Evolutionary conservation across 2,797 vertebrate genomes (phyloP).

Genomic region (Cryptoblepharus egeriae): DNA sequence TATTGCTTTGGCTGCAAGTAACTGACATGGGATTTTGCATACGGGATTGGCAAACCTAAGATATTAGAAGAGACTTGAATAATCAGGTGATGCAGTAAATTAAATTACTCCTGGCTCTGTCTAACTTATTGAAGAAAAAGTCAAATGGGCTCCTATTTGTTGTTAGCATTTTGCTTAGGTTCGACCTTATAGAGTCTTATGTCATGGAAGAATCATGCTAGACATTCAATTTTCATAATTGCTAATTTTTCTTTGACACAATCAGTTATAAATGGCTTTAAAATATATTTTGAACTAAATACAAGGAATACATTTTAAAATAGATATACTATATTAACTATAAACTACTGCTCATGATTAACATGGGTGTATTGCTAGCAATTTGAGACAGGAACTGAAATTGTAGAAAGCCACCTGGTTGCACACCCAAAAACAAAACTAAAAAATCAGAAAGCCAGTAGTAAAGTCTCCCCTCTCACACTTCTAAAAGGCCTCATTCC

Average conservation of each 20-base stretch:
- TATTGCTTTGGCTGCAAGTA: constrained; percentile 61
- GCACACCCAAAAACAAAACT: neutral
- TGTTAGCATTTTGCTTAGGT: constrained; percentile 22
- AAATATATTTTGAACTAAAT: neutral
- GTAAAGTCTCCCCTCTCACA: neutral
- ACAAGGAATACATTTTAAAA: too few species aligned
- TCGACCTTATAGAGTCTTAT: neutral
- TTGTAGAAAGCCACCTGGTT: neutral
- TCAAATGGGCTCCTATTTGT: constrained; percentile 15
- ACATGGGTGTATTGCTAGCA: neutral
- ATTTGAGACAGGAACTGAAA: neutral
- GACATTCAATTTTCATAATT: neutral
- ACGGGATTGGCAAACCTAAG: constrained; percentile 43
- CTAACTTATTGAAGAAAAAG: constrained; percentile 23
- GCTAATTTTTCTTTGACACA: neutral
- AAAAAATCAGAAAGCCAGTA: neutral
- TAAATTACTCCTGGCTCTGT: constrained; percentile 34
- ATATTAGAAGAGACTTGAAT: constrained; percentile 53
- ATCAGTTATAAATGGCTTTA: neutral
- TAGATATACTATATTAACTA: too few species aligned
- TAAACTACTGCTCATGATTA: neutral
- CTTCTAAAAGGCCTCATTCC: neutral
- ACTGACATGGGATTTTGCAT: constrained; percentile 53
- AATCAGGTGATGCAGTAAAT: constrained; percentile 63
- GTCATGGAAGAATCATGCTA: neutral